Percentiles rank a stretch among this genome's conserved stretches.
These are phyloP conservation scores for Coenonympha arcania DNA, from an alignment of 2,888 invertebrate genomes.

Conservation along the genomic window DNA sequence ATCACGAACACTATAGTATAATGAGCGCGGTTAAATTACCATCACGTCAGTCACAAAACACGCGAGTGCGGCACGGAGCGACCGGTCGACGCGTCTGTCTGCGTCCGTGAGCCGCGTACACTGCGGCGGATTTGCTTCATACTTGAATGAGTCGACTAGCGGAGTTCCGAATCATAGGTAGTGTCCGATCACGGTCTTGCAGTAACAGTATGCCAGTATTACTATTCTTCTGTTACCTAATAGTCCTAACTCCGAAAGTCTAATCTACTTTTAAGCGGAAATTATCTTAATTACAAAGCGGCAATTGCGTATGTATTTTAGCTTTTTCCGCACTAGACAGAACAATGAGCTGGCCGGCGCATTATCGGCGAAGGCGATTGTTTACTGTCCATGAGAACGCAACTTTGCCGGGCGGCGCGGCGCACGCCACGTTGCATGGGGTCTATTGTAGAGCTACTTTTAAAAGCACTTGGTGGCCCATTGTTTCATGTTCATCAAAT, in stretches of 20 bases:
- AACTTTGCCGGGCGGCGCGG: constrained; percentile 22
- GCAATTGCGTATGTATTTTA: constrained; percentile 14
- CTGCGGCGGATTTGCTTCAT: constrained; percentile 33
- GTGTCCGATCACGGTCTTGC: constrained; percentile 27
- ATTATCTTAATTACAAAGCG: background rate
- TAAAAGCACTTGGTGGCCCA: constrained; percentile 55
- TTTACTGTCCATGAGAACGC: constrained; percentile 51
- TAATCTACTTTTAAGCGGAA: background rate
- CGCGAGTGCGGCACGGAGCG: constrained; percentile 42
- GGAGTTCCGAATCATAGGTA: constrained; percentile 25
- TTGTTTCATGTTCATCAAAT: constrained; percentile 53
- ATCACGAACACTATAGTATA: constrained; percentile 64
- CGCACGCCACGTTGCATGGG: constrained; percentile 40
- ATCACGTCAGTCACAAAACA: constrained; percentile 49
- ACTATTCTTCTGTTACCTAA: constrained; percentile 11
- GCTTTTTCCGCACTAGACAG: background rate
- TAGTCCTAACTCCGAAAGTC: background rate
- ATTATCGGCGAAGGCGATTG: constrained; percentile 41
- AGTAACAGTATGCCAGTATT: constrained; percentile 9
- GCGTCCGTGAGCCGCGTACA: constrained; percentile 55
- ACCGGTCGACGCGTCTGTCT: constrained; percentile 47
- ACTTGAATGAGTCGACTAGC: background rate
- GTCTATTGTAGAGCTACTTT: constrained; percentile 48
- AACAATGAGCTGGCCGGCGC: constrained; percentile 42
- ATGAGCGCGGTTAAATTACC: constrained; percentile 60